These are phyloP conservation scores for Phengaris alcon DNA, from an alignment of 2,888 invertebrate genomes.

Conservation along the genomic window DNA sequence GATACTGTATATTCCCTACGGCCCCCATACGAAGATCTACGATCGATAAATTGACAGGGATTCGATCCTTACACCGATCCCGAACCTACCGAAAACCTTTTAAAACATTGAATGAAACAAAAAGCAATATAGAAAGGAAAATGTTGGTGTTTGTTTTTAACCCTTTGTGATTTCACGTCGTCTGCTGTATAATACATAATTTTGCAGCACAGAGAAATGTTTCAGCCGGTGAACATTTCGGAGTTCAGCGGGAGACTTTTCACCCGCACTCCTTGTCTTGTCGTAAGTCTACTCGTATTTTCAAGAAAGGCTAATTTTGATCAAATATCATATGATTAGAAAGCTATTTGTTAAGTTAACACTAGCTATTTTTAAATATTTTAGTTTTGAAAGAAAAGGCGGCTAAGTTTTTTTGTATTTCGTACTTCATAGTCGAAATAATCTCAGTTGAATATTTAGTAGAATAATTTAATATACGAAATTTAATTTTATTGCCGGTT, in stretches of 20 bases:
- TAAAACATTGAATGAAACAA: conserved; percentile 1
- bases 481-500: too few species aligned
- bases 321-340: background rate
- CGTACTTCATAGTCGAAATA: too few species aligned
- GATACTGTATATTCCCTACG: too few species aligned
- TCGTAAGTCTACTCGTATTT: background rate
- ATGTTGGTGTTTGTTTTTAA: background rate
- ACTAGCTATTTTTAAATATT: background rate
- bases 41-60: too few species aligned
- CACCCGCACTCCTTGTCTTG: background rate
- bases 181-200: conserved; percentile 14
- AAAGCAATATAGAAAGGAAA: conserved; percentile 11
- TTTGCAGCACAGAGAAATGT: conserved; percentile 6
- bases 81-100: background rate
- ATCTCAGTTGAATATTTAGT: too few species aligned
- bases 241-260: background rate
- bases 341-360: background rate
- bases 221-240: background rate
- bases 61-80: too few species aligned
- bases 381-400: too few species aligned
- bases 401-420: too few species aligned
- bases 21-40: too few species aligned
- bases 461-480: too few species aligned
- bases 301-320: background rate
- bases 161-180: background rate